These are phyloP conservation scores for Aporrectodea caliginosa DNA, from an alignment of 1,140 invertebrate genomes.

Conservation along the genomic window DNA sequence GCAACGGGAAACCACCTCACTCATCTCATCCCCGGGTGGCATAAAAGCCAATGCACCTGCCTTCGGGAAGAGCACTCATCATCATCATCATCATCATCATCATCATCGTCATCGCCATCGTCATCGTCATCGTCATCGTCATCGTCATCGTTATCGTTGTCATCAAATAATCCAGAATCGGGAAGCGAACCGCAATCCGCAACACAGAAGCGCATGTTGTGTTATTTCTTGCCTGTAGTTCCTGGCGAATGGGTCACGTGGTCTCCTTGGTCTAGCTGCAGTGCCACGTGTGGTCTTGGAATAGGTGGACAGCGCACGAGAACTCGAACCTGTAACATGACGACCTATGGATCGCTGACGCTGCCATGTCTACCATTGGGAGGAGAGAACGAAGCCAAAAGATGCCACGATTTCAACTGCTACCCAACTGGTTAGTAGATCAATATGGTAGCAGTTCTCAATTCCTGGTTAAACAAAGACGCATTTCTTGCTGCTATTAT, in stretches of 20 bases:
- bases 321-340: conserved; percentile 11
- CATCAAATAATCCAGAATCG: neutral
- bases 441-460: no score
- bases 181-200: no score
- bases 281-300: conserved; percentile 23
- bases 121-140: neutral
- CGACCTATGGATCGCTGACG: conserved; percentile 27
- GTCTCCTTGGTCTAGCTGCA: conserved; percentile 28
- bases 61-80: no score
- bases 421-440: neutral
- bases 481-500: no score
- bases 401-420: neutral
- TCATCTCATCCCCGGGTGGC: no score
- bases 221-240: conserved; percentile 18
- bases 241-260: conserved; percentile 31
- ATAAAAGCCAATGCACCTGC: no score
- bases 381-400: neutral
- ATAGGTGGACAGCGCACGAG: conserved; percentile 17
- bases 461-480: no score
- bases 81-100: no score
- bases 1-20: no score
- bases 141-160: neutral
- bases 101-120: no score
- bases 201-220: neutral
- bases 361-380: neutral